Evolutionary conservation across 2,113 vertebrate genomes (phyloP).

Genomic region (Rhynchopsitta pachyrhyncha): DNA sequence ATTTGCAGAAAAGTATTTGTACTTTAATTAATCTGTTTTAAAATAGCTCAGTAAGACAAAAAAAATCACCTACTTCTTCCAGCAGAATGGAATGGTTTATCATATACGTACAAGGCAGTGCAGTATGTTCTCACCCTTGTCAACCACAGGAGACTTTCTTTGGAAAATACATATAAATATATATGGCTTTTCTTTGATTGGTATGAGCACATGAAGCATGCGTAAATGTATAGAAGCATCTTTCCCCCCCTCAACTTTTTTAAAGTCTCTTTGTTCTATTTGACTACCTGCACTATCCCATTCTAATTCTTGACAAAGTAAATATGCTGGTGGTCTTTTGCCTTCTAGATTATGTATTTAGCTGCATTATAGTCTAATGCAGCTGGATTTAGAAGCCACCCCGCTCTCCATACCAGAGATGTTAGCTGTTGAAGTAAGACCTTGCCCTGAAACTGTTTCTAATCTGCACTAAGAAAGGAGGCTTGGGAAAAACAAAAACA

Average conservation of each 20-base stretch:
- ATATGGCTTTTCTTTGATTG: background rate
- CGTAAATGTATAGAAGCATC: background rate
- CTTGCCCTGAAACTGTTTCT: background rate
- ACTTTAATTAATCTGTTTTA: background rate
- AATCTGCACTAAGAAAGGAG: background rate
- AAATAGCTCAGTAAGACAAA: background rate
- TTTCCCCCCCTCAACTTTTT: background rate
- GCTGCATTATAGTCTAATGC: background rate
- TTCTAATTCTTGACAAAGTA: background rate
- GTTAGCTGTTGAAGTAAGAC: accelerated
- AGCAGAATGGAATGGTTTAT: background rate
- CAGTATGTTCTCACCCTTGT: constrained; percentile 1
- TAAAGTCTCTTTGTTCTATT: background rate
- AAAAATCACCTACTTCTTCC: background rate
- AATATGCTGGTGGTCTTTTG: background rate
- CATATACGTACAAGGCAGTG: background rate
- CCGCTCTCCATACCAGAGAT: background rate
- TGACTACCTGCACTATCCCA: background rate
- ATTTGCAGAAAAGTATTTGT: background rate
- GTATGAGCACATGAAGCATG: background rate
- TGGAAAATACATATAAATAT: background rate
- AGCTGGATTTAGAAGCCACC: background rate
- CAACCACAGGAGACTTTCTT: background rate
- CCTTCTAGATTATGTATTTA: background rate
- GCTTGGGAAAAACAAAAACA: background rate